Percentiles rank a stretch among this genome's conserved stretches.
phyloP scores from a whole-genome alignment of 2,113 vertebrate species.

The Felis catus region F.catus_Fca126_mat1.0 CM031423.1:56721001-56721500 shows the following conservation, averaged over 20 bases:
- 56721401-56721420: too few relatives aligned
- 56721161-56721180: not conserved
- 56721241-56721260: not conserved
- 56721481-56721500: too few relatives aligned
- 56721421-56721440: too few relatives aligned
- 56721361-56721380: not conserved
- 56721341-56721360: not conserved
- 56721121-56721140: not conserved
- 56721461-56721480: too few relatives aligned
- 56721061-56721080: not conserved
- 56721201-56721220: not conserved
- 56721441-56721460: too few relatives aligned
- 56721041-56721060: not conserved
- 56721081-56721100: not conserved
- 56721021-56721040: not conserved
- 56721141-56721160: not conserved
- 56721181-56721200: not conserved
- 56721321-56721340: not conserved
- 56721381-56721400: not conserved
- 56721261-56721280: not conserved
- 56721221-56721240: not conserved
- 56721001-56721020: not conserved
- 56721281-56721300: not conserved
- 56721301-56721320: not conserved
- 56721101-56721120: not conserved